Evolutionary conservation across 1,140 invertebrate species (phyloP).

Genomic region (Lasioglossum baleicum): DNA sequence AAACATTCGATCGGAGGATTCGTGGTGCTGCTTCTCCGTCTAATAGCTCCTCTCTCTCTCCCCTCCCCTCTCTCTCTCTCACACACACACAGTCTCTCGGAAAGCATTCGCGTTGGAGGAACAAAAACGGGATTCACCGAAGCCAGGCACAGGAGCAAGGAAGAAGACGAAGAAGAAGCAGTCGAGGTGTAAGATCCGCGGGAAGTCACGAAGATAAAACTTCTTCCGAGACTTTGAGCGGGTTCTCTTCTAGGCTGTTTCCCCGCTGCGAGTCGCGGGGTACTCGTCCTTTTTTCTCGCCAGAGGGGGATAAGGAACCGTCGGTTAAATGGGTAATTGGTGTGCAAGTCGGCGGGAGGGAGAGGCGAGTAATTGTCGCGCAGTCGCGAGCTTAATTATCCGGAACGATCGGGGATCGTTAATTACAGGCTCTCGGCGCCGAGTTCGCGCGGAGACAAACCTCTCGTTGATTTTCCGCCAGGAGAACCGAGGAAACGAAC

Average conservation of each 20-base stretch:
- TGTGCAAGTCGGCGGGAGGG: not conserved
- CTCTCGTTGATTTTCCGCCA: not conserved
- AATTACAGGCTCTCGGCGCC: constrained; percentile 28
- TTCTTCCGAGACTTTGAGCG: not conserved
- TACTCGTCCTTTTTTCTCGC: not conserved
- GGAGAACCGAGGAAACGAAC: not conserved
- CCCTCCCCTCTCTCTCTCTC: no score
- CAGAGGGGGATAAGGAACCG: not conserved
- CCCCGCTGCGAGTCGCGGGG: no score
- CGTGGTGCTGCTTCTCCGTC: not conserved
- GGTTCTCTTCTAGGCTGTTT: not conserved
- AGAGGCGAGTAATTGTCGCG: constrained; percentile 37
- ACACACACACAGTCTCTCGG: no score
- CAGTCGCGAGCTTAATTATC: constrained; percentile 50
- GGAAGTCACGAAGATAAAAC: constrained; percentile 21
- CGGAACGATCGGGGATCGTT: constrained; percentile 54
- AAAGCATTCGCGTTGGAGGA: not conserved
- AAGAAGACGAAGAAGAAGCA: not conserved
- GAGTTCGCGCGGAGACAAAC: no score
- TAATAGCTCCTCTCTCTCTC: not conserved
- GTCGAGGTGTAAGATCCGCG: constrained; percentile 15
- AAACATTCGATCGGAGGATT: not conserved
- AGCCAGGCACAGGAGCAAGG: not conserved
- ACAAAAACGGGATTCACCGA: not conserved
- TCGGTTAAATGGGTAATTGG: constrained; percentile 19